Percentiles rank a stretch among this genome's conserved stretches.
Conservation (phyloP, 1,140 invertebrate species). For the Phocides pigmalion region DNA sequence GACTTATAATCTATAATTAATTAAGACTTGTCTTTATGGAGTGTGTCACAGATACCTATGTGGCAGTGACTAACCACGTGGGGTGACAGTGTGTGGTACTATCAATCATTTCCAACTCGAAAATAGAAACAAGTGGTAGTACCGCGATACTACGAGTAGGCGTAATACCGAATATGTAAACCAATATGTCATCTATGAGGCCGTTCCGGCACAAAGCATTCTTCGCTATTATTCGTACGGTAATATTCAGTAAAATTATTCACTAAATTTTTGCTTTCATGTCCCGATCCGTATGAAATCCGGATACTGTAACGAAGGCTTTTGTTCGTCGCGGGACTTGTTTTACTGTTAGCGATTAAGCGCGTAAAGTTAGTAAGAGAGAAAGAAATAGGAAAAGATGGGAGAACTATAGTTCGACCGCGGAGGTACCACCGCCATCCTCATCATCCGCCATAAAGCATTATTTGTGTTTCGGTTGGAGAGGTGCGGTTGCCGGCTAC, state of each 20-base stretch:
- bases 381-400: no score
- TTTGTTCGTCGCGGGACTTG: slow-evolving; percentile 3
- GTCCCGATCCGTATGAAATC: slow-evolving; percentile 33
- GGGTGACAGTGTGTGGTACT: no score
- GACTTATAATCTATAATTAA: no score
- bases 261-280: slow-evolving; percentile 57
- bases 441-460: no score
- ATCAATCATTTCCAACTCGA: no score
- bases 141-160: slow-evolving; percentile 12
- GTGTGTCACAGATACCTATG: no score
- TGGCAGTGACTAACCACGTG: no score
- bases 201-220: slow-evolving; percentile 61
- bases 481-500: no score
- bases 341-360: not conserved
- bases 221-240: slow-evolving; percentile 62
- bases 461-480: no score
- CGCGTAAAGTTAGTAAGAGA: not conserved
- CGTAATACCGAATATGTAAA: slow-evolving; percentile 49
- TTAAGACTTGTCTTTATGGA: no score
- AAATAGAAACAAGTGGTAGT: slow-evolving; percentile 26
- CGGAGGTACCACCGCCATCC: no score
- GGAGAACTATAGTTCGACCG: no score
- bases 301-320: slow-evolving; percentile 22
- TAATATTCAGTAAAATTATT: slow-evolving; percentile 69
- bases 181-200: slow-evolving; percentile 62